phyloP scores from a whole-genome alignment of 2,797 vertebrate species.

The Ceyx erithaca region DNA sequence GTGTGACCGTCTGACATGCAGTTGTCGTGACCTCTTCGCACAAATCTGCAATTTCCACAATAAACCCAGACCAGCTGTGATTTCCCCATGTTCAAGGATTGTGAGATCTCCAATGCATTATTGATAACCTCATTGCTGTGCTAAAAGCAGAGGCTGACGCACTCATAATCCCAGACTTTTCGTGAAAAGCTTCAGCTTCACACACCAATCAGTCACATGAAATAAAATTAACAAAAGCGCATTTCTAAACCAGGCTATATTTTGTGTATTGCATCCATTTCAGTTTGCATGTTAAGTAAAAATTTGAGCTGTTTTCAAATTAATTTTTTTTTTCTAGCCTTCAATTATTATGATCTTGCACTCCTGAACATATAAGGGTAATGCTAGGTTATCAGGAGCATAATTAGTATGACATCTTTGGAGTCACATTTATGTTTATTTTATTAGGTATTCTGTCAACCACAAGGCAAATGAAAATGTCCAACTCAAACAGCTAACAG shows the following conservation, averaged over 20 bases:
- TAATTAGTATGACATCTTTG: background rate
- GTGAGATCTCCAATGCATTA: slow-evolving; percentile 74
- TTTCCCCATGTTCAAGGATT: slow-evolving; percentile 54
- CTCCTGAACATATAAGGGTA: background rate
- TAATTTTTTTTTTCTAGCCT: background rate
- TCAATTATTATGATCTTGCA: background rate
- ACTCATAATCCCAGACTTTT: slow-evolving; percentile 68
- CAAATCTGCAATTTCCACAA: slow-evolving; percentile 68
- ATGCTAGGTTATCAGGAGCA: background rate
- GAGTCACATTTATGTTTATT: background rate
- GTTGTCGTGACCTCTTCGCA: slow-evolving; percentile 59
- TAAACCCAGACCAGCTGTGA: slow-evolving; percentile 70
- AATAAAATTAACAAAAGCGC: slow-evolving; percentile 28
- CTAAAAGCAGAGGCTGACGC: slow-evolving; percentile 73
- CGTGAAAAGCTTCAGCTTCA: slow-evolving; percentile 66
- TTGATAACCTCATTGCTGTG: slow-evolving; percentile 76
- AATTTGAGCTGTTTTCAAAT: background rate
- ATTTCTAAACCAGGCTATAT: slow-evolving; percentile 28
- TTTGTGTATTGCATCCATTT: background rate
- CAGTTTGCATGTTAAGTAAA: background rate
- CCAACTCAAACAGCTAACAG: background rate
- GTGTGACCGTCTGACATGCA: slow-evolving; percentile 55
- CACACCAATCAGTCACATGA: slow-evolving; percentile 30
- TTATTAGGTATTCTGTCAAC: background rate
- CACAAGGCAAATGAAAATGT: background rate